Evolutionary conservation across 2,888 invertebrate genomes (phyloP).

Genomic region (Eilema caniola): DNA sequence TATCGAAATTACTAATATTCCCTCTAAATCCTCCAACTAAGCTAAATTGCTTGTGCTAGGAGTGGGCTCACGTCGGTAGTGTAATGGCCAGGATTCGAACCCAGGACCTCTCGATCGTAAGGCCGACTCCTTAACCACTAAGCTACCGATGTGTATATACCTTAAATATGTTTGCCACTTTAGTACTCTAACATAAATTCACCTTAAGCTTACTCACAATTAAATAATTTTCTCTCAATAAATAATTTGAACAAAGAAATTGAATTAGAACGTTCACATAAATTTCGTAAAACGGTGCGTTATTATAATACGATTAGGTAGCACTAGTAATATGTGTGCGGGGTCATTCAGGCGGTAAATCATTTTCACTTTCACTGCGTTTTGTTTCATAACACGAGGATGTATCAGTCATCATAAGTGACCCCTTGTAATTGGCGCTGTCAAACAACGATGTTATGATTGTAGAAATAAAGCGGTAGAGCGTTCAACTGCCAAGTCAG

Average conservation of each 20-base stretch:
- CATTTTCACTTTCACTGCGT: conserved; percentile 66
- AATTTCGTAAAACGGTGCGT: conserved; percentile 34
- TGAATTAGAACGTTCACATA: conserved; percentile 45
- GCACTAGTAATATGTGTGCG: conserved; percentile 54
- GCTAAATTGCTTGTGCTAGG: no score
- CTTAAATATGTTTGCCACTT: not conserved
- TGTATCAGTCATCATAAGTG: conserved; percentile 38
- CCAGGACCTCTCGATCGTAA: no score
- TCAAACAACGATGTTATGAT: conserved; percentile 47
- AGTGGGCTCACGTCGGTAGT: no score
- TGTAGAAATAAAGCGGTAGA: not conserved
- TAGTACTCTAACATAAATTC: not conserved
- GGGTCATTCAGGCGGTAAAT: conserved; percentile 61
- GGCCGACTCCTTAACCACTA: no score
- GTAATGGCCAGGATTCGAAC: no score
- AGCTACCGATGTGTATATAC: no score
- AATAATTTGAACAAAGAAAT: conserved; percentile 24
- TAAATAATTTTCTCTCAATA: not conserved
- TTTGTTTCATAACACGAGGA: conserved; percentile 60
- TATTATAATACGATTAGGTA: conserved; percentile 69
- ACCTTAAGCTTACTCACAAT: not conserved
- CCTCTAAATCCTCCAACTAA: no score
- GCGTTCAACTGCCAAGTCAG: not conserved
- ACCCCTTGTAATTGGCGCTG: conserved; percentile 56
- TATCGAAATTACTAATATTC: no score